Base-by-base conservation (phyloP, 2,797 vertebrate species). In the Potorous gilbertii region DNA sequence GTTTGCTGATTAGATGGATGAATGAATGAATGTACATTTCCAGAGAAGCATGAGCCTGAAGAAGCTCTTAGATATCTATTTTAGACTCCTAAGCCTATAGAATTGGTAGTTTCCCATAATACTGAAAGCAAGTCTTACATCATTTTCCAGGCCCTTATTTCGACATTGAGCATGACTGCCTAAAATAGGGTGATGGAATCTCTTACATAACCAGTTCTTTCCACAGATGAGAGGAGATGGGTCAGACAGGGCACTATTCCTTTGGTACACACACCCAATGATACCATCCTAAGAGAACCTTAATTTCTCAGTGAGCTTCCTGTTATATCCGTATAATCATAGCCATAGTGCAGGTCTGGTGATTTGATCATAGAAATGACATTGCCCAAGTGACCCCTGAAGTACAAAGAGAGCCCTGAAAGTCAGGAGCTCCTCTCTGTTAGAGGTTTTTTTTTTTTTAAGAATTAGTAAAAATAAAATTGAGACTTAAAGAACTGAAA, bases 151-250 rank as follows among this genome's bases (percentile, higher is more conserved):
- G 52, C n/a, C 55, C n/a, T 59, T 57, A 55, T 13, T 9, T 28
- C 34, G 4, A 0, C 3, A 87, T 27, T 87, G 66, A 81, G 21
- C 34, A 29, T 89, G 66, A 56, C 92, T 90, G 90, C 81, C 94
- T 94, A 89, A 94, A 96, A 95, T 91, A 57, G 91, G 56, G 10
- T 3, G 0, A 74, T 89, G 29, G 92, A 93, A 81, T 91, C 92
- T 91, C 81, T 12, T 50, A 27, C 46, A 11, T n/a, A 90, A 56
- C 91, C 91, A 0, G 90, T 89, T 50, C 55, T 74, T 96, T 92
- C 55, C 46, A 8, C 56, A 12, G 91, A 50, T 40, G 66, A 12
- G 1, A 31, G 57, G 91, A 95, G 28, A 55, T 55, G 91, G 90
- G 55, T 27, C 81, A 95, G 90, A 54, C 46, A 0, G 27, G 56